Conservation (phyloP, 2,888 invertebrate genomes). For the Rugalucina vietnamica region DNA sequence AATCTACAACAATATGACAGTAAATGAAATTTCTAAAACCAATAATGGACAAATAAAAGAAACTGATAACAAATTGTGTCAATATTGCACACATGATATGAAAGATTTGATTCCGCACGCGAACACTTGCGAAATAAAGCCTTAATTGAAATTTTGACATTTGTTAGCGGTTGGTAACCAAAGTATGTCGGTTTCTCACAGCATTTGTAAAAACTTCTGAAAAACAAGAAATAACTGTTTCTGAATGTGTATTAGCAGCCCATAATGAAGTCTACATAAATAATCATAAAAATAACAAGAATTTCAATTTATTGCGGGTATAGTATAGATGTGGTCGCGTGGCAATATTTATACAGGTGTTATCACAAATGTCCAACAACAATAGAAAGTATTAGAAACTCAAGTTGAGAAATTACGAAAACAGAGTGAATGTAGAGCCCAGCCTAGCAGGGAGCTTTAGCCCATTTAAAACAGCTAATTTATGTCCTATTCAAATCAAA, state of each 20-base stretch:
- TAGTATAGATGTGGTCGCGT: slow-evolving; percentile 10
- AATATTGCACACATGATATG: background rate
- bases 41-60: slow-evolving; percentile 15
- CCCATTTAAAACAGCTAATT: background rate
- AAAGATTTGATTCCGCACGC: slow-evolving; percentile 3
- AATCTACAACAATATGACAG: background rate
- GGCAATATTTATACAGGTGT: background rate
- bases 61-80: slow-evolving; percentile 8
- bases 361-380: background rate
- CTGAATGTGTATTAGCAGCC: background rate
- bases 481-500: background rate
- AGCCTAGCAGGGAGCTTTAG: background rate
- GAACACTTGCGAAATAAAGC: background rate
- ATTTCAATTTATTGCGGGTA: background rate
- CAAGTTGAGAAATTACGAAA: background rate
- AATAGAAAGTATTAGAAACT: background rate
- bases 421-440: background rate
- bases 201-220: background rate
- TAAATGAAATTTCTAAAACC: slow-evolving; percentile 11
- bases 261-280: background rate
- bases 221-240: slow-evolving; percentile 1
- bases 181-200: background rate
- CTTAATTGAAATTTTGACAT: slow-evolving; percentile 11
- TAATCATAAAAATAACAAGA: background rate
- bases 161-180: background rate